phyloP scores from a whole-genome alignment of 2,888 invertebrate genomes.

The Acronicta psi region DNA sequence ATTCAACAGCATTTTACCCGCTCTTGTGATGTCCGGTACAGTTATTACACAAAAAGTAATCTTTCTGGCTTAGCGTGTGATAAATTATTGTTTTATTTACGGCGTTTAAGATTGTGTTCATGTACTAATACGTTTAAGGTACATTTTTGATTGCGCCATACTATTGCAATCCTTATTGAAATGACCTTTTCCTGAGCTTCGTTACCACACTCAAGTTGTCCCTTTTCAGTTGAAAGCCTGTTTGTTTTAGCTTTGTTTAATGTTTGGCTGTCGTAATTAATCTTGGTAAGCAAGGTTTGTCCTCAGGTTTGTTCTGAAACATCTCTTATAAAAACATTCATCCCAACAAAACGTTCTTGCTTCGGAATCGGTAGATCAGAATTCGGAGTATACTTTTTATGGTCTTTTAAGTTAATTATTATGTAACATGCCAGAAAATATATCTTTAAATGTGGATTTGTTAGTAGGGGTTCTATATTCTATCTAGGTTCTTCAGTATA shows the following conservation, averaged over 20 bases:
- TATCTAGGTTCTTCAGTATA: too few species aligned
- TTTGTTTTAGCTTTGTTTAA: conserved; percentile 51
- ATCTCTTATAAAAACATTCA: background rate
- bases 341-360: too few species aligned
- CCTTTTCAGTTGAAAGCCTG: conserved; percentile 12
- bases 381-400: too few species aligned
- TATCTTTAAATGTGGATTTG: too few species aligned
- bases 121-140: background rate
- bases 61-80: conserved; percentile 61
- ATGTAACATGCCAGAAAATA: too few species aligned
- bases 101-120: background rate
- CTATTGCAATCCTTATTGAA: background rate
- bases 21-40: conserved; percentile 47
- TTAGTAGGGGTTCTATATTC: too few species aligned
- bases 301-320: conserved; percentile 8
- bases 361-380: background rate
- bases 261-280: conserved; percentile 25
- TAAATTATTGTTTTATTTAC: conserved; percentile 52
- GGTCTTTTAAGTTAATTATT: too few species aligned
- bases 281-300: conserved; percentile 23
- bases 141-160: background rate
- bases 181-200: background rate
- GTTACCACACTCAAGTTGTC: background rate
- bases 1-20: conserved; percentile 39
- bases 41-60: conserved; percentile 60